These are phyloP conservation scores for Drepana falcataria DNA, from an alignment of 2,888 invertebrate species.

Conservation along the genomic window DNA sequence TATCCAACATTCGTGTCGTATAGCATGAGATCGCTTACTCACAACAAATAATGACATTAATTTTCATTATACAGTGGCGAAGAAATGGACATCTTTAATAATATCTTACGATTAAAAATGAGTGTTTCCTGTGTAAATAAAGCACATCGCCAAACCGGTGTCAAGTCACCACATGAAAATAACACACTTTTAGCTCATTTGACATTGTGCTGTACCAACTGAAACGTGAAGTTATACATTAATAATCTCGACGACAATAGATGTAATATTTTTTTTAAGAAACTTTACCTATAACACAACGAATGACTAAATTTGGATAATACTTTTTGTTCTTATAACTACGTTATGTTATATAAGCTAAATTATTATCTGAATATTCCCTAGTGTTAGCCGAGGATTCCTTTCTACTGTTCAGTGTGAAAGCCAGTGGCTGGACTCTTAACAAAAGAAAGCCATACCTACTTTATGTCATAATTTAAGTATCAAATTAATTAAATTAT, in stretches of 20 bases:
- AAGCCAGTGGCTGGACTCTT: conserved; percentile 50
- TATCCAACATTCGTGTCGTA: conserved; percentile 37
- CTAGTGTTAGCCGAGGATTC: conserved; percentile 58
- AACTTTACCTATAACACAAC: conserved; percentile 63
- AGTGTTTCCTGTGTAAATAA: conserved; percentile 18
- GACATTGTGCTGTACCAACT: conserved; percentile 33
- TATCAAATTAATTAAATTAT: conserved; percentile 55
- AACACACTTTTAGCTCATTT: conserved; percentile 18
- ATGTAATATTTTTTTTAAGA: conserved; percentile 49
- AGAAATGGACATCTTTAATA: conserved; percentile 27
- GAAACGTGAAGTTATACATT: conserved; percentile 27
- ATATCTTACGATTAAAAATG: conserved; percentile 24
- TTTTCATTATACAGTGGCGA: conserved; percentile 24
- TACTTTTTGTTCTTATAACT: conserved; percentile 72
- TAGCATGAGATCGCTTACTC: conserved; percentile 54
- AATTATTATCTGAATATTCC: conserved; percentile 69
- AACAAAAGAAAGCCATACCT: conserved; percentile 45
- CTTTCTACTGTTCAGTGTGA: conserved; percentile 49
- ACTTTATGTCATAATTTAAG: conserved; percentile 22
- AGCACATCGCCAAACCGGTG: conserved; percentile 40
- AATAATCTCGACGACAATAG: conserved; percentile 41
- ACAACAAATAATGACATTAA: conserved; percentile 28
- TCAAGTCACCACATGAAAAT: conserved; percentile 29
- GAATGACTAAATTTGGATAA: conserved; percentile 73
- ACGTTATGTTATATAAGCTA: conserved; percentile 65